These are phyloP conservation scores for Mesoclemmys tuberculata DNA, from an alignment of 2,113 vertebrate genomes.

Conservation along the genomic window DNA sequence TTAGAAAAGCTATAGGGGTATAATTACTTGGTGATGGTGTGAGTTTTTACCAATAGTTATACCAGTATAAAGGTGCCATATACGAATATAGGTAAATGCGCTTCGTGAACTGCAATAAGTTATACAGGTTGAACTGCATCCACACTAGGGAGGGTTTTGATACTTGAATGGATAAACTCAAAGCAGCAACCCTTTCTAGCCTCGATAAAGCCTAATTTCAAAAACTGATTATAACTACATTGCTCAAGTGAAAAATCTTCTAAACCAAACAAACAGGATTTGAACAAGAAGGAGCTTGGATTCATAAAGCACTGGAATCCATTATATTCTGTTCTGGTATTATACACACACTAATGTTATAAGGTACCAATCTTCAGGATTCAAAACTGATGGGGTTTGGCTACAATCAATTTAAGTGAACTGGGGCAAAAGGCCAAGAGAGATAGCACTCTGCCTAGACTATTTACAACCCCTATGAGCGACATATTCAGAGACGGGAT, in stretches of 20 bases:
- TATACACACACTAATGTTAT: rapidly evolving
- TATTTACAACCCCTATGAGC: background rate
- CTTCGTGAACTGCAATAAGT: background rate
- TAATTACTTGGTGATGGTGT: background rate
- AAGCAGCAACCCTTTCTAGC: background rate
- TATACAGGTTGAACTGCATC: background rate
- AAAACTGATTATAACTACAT: background rate
- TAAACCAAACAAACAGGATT: background rate
- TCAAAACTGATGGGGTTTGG: rapidly evolving
- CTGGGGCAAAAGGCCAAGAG: background rate
- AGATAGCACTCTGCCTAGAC: background rate
- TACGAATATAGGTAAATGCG: slow-evolving; percentile 37
- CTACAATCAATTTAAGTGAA: background rate
- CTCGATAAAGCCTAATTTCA: background rate
- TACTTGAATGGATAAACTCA: background rate
- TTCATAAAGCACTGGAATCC: background rate
- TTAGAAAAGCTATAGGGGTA: too few relatives aligned
- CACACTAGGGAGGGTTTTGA: background rate
- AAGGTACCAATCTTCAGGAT: background rate
- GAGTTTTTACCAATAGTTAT: background rate
- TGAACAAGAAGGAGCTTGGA: background rate
- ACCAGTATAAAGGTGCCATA: slow-evolving; percentile 34
- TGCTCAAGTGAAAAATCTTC: background rate
- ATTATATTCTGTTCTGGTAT: background rate
- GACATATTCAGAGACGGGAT: background rate